phyloP scores from a whole-genome alignment of 2,113 vertebrate genomes.

The Cyphomyrus discorhynchus region DNA sequence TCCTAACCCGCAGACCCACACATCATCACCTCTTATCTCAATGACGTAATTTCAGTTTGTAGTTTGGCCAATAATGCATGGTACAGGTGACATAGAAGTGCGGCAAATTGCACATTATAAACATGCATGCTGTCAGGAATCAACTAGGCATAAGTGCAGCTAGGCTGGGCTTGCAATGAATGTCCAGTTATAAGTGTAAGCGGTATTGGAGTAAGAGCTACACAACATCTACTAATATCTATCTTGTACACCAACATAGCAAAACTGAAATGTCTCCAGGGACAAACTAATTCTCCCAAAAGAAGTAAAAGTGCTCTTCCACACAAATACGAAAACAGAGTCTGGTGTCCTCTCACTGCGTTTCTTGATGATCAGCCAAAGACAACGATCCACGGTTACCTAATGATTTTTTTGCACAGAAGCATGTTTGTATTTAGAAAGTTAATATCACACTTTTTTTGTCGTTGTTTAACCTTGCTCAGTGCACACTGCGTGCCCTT shows the following conservation, averaged over 20 bases:
- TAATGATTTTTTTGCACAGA: conserved; percentile 4
- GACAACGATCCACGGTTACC: neutral
- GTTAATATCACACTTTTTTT: conserved; percentile 19
- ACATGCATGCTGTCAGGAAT: neutral
- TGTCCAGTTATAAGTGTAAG: neutral
- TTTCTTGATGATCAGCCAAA: neutral
- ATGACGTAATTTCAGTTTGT: neutral
- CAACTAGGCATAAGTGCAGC: neutral
- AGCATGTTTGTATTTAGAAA: conserved; percentile 30
- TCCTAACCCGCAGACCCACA: neutral
- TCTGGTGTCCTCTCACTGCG: neutral
- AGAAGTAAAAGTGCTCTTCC: neutral
- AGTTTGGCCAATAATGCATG: neutral
- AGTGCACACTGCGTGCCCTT: conserved; percentile 26
- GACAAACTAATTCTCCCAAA: neutral
- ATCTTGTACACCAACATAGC: neutral
- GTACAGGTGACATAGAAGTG: neutral
- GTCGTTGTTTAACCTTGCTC: conserved; percentile 13
- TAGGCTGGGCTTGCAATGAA: neutral
- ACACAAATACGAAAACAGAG: neutral
- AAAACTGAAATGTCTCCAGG: neutral
- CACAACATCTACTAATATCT: neutral
- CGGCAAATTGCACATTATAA: neutral
- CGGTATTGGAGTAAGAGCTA: neutral
- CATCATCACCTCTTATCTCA: neutral